Conservation (phyloP, 2,113 vertebrate genomes). For the Monopterus albus region DNA sequence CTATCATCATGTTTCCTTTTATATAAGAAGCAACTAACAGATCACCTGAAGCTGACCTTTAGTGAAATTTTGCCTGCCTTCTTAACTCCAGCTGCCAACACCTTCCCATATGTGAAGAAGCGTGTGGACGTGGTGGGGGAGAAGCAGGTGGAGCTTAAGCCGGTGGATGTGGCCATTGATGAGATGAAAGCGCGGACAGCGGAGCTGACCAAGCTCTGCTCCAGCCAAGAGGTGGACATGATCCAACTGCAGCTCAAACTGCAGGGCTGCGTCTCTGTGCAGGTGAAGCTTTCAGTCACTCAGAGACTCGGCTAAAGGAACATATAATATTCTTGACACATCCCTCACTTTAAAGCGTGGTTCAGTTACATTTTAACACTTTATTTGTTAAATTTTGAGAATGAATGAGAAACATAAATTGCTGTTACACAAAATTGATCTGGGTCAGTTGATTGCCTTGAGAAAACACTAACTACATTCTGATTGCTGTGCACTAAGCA, state of each 20-base stretch:
- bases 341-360: no score
- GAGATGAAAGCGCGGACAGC: conserved; percentile 92
- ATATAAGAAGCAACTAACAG: background rate
- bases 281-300: conserved; percentile 79
- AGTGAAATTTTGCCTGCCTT: background rate
- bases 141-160: conserved; percentile 92
- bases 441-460: no score
- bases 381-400: no score
- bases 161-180: conserved; percentile 95
- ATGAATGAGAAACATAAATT: no score
- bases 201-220: conserved; percentile 92
- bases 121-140: conserved; percentile 91
- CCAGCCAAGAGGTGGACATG: conserved; percentile 92
- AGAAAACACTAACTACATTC: no score
- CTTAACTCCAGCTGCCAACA: conserved; percentile 84
- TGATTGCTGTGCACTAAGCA: no score
- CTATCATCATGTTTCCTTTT: background rate
- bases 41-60: no score
- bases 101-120: conserved; percentile 97
- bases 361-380: no score
- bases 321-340: no score
- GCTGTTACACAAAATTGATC: no score
- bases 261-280: conserved; percentile 96
- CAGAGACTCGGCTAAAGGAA: no score
- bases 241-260: conserved; percentile 97